Percentiles rank a stretch among this genome's conserved stretches.
Conservation (phyloP, 2,797 vertebrate genomes). For the Amblyraja radiata region DNA sequence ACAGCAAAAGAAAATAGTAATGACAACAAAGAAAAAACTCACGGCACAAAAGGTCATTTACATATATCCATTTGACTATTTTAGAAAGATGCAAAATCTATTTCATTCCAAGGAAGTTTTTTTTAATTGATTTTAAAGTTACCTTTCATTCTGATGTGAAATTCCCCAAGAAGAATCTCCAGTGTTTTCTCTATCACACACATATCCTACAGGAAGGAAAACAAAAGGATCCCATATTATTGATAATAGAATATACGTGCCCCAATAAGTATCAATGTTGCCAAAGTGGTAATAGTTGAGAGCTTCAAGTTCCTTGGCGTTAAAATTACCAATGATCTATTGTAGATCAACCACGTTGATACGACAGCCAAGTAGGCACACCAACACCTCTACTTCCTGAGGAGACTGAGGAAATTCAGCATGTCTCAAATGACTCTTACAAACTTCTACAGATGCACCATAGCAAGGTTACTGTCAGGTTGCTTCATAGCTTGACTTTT, state of each 20-base stretch:
- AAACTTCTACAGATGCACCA: no score
- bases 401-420: no score
- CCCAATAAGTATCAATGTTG: no score
- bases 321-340: no score
- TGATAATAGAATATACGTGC: neutral
- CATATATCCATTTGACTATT: neutral
- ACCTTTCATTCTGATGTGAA: constrained; percentile 97
- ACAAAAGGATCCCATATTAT: neutral
- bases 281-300: no score
- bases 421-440: no score
- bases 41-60: neutral
- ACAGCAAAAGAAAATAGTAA: neutral
- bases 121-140: neutral
- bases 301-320: no score
- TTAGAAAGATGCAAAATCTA: neutral
- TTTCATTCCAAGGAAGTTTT: neutral
- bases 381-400: no score
- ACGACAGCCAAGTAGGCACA: no score
- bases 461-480: no score
- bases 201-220: constrained; percentile 73
- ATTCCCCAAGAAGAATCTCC: constrained; percentile 83
- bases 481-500: no score
- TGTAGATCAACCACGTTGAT: no score
- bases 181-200: constrained; percentile 80
- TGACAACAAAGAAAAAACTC: neutral